A percentile compares a stretch with the other conserved stretches of the same genome.
Evolutionary conservation across 2,888 invertebrate genomes (phyloP).

Genomic region (Erebia aethiops): DNA sequence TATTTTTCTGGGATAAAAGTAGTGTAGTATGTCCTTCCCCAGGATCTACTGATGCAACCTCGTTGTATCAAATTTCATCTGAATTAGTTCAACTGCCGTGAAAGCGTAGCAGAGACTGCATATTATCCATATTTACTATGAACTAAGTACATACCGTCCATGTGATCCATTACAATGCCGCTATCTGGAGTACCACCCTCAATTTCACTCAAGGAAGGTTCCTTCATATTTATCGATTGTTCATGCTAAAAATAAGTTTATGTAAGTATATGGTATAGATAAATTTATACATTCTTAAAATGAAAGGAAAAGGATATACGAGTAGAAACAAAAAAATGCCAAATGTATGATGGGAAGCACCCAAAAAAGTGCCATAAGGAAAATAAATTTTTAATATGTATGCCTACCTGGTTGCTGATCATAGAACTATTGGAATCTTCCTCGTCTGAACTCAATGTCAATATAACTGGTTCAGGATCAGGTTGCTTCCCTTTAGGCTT

Average conservation of each 20-base stretch:
- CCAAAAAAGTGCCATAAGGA: not conserved
- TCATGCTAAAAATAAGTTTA: slow-evolving; percentile 58
- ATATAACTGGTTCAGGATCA: slow-evolving; percentile 86
- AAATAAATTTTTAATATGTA: not conserved
- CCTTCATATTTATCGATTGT: slow-evolving; percentile 67
- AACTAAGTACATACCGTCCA: slow-evolving; percentile 62
- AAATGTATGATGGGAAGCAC: no score
- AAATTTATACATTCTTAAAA: no score
- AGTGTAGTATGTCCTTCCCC: no score
- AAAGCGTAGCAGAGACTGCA: no score
- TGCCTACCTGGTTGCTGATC: slow-evolving; percentile 66
- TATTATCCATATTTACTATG: not conserved
- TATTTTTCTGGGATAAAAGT: no score
- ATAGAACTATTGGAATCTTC: slow-evolving; percentile 84
- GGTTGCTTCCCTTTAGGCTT: slow-evolving; percentile 79
- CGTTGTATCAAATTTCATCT: no score
- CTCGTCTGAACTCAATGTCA: slow-evolving; percentile 88
- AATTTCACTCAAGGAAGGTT: slow-evolving; percentile 75
- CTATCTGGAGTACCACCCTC: slow-evolving; percentile 69
- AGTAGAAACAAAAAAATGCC: not conserved
- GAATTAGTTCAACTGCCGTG: no score
- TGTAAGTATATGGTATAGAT: no score
- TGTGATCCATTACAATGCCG: slow-evolving; percentile 61
- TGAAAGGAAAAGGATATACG: not conserved
- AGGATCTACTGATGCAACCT: no score